phyloP scores from a whole-genome alignment of 2,113 vertebrate species.

The Cettia cetti region DNA sequence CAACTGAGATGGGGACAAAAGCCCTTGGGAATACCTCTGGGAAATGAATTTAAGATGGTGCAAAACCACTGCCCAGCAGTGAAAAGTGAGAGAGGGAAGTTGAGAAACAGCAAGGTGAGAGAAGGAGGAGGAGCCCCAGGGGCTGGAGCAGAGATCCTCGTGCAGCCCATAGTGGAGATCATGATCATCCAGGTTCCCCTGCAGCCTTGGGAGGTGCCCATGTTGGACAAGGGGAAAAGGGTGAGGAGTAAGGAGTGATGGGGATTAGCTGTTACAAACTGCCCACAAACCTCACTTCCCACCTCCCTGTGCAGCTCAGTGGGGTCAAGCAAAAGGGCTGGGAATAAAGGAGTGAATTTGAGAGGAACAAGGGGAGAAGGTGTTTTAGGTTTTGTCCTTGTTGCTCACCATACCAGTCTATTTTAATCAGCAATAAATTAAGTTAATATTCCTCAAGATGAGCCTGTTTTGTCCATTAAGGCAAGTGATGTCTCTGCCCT shows the following conservation, averaged over 20 bases:
- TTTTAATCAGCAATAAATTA: neutral
- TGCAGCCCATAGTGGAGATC: neutral
- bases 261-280: neutral
- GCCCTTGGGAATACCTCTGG: neutral
- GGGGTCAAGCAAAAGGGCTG: rapidly evolving
- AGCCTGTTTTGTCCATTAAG: neutral
- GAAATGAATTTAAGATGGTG: neutral
- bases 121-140: neutral
- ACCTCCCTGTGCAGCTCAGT: rapidly evolving
- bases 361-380: neutral
- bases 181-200: neutral
- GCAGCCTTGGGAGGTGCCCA: neutral
- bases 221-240: neutral
- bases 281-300: neutral
- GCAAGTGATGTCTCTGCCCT: neutral
- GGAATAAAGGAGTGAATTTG: neutral
- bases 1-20: neutral
- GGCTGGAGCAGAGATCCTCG: neutral
- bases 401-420: neutral
- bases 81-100: neutral
- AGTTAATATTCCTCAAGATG: neutral
- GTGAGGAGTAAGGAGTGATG: neutral
- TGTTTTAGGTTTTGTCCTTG: neutral
- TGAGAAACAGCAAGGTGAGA: neutral
- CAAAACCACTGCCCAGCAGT: neutral